Conservation (phyloP, 2,113 vertebrate species). For the Polypterus senegalus region DNA sequence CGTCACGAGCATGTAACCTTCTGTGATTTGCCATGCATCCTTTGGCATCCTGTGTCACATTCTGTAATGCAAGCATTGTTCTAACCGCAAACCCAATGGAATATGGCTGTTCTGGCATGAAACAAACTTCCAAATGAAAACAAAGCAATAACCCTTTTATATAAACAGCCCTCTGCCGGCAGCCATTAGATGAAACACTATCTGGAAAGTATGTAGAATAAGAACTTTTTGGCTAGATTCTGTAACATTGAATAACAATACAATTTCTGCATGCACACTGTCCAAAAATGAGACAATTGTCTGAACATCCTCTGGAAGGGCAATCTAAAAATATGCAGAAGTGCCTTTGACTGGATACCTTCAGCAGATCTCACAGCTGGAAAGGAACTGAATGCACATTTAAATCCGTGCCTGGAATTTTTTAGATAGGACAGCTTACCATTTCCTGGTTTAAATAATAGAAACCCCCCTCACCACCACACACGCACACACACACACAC, state of each 20-base stretch:
- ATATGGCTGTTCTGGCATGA: neutral
- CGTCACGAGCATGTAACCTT: neutral
- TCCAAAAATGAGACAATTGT: slow-evolving; percentile 20
- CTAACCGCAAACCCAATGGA: neutral
- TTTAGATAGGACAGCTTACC: slow-evolving; percentile 29
- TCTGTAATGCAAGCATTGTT: slow-evolving; percentile 4
- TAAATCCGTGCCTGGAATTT: slow-evolving; percentile 29
- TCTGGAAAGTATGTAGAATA: neutral
- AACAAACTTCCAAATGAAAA: slow-evolving; percentile 5
- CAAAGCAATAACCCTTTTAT: slow-evolving; percentile 4
- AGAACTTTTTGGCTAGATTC: neutral
- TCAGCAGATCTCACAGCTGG: slow-evolving; percentile 36
- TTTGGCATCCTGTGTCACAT: neutral
- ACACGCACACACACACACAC: neutral
- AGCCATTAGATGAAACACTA: slow-evolving; percentile 1
- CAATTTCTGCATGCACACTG: neutral
- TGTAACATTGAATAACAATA: neutral
- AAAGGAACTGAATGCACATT: slow-evolving; percentile 38
- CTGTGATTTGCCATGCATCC: slow-evolving; percentile 1
- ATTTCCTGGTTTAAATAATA: slow-evolving; percentile 46
- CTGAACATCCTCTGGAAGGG: slow-evolving; percentile 29
- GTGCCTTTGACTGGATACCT: slow-evolving; percentile 20
- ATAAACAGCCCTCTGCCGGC: neutral
- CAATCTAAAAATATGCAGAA: slow-evolving; percentile 30
- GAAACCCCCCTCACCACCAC: slow-evolving; percentile 10